phyloP scores from a whole-genome alignment of 2,888 invertebrate genomes.

The Lasioglossum figueresi region DNA sequence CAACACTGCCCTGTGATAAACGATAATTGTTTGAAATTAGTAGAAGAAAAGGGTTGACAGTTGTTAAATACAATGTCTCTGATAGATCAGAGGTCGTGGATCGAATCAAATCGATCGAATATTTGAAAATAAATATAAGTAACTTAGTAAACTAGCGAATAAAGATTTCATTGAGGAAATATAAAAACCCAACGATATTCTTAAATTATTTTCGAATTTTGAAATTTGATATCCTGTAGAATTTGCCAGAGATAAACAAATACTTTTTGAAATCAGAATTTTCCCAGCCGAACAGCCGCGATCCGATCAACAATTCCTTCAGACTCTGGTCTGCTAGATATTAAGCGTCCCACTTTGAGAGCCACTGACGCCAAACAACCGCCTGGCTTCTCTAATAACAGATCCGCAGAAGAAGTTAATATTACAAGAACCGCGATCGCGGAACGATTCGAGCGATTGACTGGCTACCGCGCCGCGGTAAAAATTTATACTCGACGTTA shows the following conservation, averaged over 20 bases:
- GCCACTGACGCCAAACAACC: background rate
- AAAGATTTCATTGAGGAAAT: background rate
- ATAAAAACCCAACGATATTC: background rate
- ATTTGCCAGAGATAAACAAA: background rate
- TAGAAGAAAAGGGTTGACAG: background rate
- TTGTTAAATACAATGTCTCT: background rate
- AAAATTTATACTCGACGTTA: conserved; percentile 25
- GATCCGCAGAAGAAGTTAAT: conserved; percentile 3
- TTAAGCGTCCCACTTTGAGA: background rate
- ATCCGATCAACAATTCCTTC: background rate
- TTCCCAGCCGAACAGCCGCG: background rate
- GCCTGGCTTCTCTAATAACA: background rate
- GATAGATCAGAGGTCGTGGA: background rate
- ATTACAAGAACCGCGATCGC: background rate
- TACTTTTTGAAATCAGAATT: background rate
- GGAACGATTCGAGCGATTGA: conserved; percentile 11
- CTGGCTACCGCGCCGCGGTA: background rate
- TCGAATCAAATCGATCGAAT: background rate
- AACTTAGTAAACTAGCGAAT: background rate
- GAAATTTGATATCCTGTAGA: background rate
- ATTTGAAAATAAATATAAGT: background rate
- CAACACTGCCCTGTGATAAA: background rate
- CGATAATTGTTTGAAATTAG: background rate
- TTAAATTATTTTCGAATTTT: too few species aligned
- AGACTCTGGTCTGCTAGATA: background rate